These are phyloP conservation scores for Polia nebulosa DNA, from an alignment of 2,888 invertebrate genomes.

Conservation along the genomic window DNA sequence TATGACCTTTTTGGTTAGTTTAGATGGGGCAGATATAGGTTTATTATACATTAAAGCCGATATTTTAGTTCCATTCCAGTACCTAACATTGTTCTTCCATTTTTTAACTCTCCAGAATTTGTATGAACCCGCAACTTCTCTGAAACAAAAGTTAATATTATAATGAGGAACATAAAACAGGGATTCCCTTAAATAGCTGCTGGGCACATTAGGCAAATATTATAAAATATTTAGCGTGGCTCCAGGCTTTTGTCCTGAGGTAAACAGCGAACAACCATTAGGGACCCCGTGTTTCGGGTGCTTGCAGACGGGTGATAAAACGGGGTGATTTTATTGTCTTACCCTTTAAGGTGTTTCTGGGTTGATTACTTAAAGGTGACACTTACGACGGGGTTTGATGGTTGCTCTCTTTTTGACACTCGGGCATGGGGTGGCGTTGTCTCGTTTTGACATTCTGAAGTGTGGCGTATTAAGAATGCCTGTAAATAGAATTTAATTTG, in stretches of 20 bases:
- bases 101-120: too few relatives aligned
- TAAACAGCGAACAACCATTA: conserved; percentile 77
- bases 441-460: neutral
- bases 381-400: conserved; percentile 21
- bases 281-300: conserved; percentile 55
- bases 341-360: conserved; percentile 46
- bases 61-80: neutral
- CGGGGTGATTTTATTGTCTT: conserved; percentile 63
- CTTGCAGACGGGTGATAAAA: conserved; percentile 50
- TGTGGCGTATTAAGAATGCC: neutral
- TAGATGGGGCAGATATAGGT: neutral
- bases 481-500: neutral
- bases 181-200: conserved; percentile 70
- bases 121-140: conserved; percentile 36
- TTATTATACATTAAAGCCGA: neutral
- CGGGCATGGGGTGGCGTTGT: neutral
- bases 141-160: conserved; percentile 63
- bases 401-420: conserved; percentile 15
- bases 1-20: neutral
- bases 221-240: conserved; percentile 77
- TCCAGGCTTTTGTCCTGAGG: conserved; percentile 71
- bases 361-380: conserved; percentile 48
- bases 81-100: too few relatives aligned
- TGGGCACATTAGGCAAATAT: conserved; percentile 76
- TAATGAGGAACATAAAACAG: conserved; percentile 66